Conservation (phyloP, 1,140 invertebrate genomes). For the Vollenhovia emeryi region DNA sequence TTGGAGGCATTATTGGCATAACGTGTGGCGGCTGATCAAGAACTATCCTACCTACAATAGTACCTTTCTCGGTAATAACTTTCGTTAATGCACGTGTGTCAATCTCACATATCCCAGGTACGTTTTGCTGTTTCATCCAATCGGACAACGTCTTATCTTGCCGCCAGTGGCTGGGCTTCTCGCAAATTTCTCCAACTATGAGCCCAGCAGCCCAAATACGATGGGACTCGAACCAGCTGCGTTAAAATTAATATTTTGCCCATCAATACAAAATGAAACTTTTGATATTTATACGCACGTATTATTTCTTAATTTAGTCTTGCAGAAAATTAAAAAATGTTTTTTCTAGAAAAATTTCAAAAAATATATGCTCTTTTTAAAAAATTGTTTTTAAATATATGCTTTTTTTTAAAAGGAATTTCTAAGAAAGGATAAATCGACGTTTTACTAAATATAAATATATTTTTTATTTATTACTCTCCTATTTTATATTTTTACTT, state of each 20-base stretch:
- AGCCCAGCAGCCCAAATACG: constrained; percentile 97
- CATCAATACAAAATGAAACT: not conserved
- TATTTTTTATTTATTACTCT: not conserved
- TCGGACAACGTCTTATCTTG: constrained; percentile 90
- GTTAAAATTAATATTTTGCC: constrained; percentile 61
- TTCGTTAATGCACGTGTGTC: constrained; percentile 96
- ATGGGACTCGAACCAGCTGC: constrained; percentile 95
- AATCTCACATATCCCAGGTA: constrained; percentile 96
- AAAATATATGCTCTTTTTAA: not conserved
- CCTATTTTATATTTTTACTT: not conserved
- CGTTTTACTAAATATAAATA: not conserved
- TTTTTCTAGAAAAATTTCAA: not conserved
- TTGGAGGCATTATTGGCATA: constrained; percentile 81
- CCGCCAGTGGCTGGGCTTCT: constrained; percentile 96
- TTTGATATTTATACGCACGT: not conserved
- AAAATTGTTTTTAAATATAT: not conserved
- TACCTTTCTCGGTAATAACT: constrained; percentile 93
- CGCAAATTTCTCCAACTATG: constrained; percentile 96
- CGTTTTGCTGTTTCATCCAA: constrained; percentile 92
- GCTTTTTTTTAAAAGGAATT: not conserved
- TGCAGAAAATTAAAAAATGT: not conserved
- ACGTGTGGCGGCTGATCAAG: constrained; percentile 67
- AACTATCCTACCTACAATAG: constrained; percentile 93
- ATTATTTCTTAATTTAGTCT: not conserved
- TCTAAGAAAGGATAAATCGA: not conserved